Evolutionary conservation across 2,888 invertebrate species (phyloP).

Genomic region (Watsonalla binaria): DNA sequence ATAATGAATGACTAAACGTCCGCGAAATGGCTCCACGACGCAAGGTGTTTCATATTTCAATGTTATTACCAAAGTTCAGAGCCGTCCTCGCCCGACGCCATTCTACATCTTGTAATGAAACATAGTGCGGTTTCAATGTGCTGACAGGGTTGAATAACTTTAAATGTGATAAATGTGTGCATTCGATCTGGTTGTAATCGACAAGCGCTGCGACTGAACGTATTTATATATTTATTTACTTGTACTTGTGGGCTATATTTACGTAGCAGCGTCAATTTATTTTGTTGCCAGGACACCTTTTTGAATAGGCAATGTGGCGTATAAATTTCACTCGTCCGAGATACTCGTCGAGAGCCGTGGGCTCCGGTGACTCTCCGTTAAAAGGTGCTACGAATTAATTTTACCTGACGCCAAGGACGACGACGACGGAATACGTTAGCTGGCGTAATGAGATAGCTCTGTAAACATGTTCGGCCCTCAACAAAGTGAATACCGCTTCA

Average conservation of each 20-base stretch:
- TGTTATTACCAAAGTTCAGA: slow-evolving; percentile 15
- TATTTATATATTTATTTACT: slow-evolving; percentile 29
- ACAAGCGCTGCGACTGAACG: slow-evolving; percentile 10
- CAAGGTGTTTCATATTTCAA: slow-evolving; percentile 17
- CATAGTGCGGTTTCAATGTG: slow-evolving; percentile 20
- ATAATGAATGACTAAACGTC: slow-evolving; percentile 31
- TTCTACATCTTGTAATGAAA: slow-evolving; percentile 15
- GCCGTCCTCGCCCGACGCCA: slow-evolving; percentile 9
- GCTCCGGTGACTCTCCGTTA: slow-evolving; percentile 52
- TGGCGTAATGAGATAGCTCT: slow-evolving; percentile 52
- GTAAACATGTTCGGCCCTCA: slow-evolving; percentile 40
- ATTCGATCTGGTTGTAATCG: slow-evolving; percentile 21
- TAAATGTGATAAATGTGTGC: slow-evolving; percentile 30
- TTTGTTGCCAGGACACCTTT: slow-evolving; percentile 60
- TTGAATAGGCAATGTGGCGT: slow-evolving; percentile 71
- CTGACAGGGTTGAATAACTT: slow-evolving; percentile 25
- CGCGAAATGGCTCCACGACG: slow-evolving; percentile 13
- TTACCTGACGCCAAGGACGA: slow-evolving; percentile 63
- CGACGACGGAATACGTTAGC: slow-evolving; percentile 51
- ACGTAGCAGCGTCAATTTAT: slow-evolving; percentile 57
- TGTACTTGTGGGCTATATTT: slow-evolving; percentile 39
- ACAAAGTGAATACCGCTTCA: slow-evolving; percentile 35
- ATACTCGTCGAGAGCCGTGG: slow-evolving; percentile 45
- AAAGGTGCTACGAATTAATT: slow-evolving; percentile 72
- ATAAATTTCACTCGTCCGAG: slow-evolving; percentile 61